Evolutionary conservation across 1,140 invertebrate species (phyloP).

Genomic region (Macrocentrus cingulum): DNA sequence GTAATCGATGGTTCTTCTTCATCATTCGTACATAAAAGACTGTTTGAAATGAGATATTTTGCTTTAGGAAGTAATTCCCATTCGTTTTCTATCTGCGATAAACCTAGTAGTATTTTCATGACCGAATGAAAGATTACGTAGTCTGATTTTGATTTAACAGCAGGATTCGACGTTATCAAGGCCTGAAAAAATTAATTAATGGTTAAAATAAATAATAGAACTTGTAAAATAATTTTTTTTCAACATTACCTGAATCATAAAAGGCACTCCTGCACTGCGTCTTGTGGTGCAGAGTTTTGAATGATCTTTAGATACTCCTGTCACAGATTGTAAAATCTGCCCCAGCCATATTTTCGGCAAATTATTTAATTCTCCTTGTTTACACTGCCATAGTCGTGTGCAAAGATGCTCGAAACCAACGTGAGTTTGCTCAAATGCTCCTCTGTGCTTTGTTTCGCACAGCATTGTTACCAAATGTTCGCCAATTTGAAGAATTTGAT

Average conservation of each 20-base stretch:
- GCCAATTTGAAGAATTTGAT: constrained; percentile 65
- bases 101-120: constrained; percentile 58
- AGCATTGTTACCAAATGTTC: constrained; percentile 74
- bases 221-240: background rate
- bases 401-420: constrained; percentile 83
- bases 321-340: constrained; percentile 67
- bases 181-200: constrained; percentile 59
- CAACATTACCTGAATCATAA: constrained; percentile 77
- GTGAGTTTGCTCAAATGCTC: constrained; percentile 94
- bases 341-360: constrained; percentile 73
- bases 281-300: constrained; percentile 76
- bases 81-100: constrained; percentile 39
- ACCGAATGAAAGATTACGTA: constrained; percentile 64
- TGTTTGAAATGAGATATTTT: constrained; percentile 35
- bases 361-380: constrained; percentile 57
- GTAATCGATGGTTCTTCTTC: constrained; percentile 23
- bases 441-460: constrained; percentile 84
- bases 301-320: constrained; percentile 53
- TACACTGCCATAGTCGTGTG: constrained; percentile 63
- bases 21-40: constrained; percentile 33
- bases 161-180: constrained; percentile 70
- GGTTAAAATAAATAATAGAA: background rate
- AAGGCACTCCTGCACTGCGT: constrained; percentile 88
- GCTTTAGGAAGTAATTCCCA: constrained; percentile 29
- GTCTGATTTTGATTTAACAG: constrained; percentile 53